phyloP scores from a whole-genome alignment of 2,797 vertebrate species.

The Paguma larvata region DNA sequence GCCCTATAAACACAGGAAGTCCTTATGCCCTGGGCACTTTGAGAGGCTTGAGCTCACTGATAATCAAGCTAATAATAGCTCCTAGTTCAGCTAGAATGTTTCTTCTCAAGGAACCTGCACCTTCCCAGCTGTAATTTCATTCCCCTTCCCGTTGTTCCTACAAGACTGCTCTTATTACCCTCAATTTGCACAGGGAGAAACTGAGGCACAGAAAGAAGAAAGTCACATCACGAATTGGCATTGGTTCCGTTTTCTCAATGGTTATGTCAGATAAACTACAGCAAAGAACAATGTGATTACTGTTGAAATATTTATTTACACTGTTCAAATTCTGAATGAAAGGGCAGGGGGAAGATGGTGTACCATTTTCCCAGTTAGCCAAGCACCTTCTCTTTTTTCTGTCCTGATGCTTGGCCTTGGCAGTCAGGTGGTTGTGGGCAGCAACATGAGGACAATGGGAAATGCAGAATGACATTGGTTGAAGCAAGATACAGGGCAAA shows the following conservation, averaged over 20 bases:
- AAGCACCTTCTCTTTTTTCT: not conserved
- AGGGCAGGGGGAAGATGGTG: not conserved
- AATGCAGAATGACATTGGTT: not conserved
- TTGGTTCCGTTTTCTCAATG: not conserved
- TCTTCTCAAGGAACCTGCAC: not conserved
- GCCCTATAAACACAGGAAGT: not conserved
- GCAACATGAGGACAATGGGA: not conserved
- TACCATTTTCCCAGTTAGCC: not conserved
- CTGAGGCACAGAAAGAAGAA: not conserved
- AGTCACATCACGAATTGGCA: not conserved
- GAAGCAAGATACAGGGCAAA: not conserved
- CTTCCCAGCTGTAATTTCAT: not conserved
- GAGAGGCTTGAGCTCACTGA: not conserved
- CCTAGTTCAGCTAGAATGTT: not conserved
- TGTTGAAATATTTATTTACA: not conserved
- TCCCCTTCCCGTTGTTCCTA: not conserved
- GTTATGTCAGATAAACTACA: not conserved
- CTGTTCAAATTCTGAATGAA: not conserved
- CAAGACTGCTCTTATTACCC: not conserved
- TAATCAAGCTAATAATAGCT: not conserved
- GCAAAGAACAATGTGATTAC: not conserved
- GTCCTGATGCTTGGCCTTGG: not conserved
- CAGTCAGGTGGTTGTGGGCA: not conserved
- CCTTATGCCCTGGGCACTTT: not conserved
- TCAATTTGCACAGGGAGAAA: slow-evolving; percentile 36